phyloP scores from a whole-genome alignment of 2,797 vertebrate genomes.

The Spinus olivaceus region DNA sequence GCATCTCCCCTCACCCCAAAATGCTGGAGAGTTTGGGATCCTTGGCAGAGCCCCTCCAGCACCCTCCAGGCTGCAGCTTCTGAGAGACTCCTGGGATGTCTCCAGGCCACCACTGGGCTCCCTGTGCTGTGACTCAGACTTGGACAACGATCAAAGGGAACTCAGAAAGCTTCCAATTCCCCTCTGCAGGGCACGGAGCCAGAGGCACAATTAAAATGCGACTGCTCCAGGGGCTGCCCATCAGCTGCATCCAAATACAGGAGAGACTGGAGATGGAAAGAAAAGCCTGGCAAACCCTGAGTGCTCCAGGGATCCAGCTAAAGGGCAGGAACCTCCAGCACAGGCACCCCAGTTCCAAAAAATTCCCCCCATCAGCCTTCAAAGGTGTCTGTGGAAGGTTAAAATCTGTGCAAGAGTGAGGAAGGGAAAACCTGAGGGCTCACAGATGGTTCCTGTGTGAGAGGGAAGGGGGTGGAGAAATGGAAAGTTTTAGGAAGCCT shows the following conservation, averaged over 20 bases:
- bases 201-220: constrained; percentile 12
- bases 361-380: accelerated
- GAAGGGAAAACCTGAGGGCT: background rate
- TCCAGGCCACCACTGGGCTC: background rate
- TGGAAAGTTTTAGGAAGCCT: background rate
- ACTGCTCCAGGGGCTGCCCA: background rate
- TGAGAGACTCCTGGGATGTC: background rate
- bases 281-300: background rate
- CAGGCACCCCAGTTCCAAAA: background rate
- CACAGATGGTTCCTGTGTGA: background rate
- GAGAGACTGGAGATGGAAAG: background rate
- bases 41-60: background rate
- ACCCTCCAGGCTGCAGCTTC: background rate
- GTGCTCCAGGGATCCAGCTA: background rate
- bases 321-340: background rate
- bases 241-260: background rate
- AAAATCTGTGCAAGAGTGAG: background rate
- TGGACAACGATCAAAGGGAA: constrained; percentile 30
- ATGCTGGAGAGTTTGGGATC: background rate
- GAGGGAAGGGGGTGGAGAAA: background rate
- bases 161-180: background rate
- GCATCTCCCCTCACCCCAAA: background rate
- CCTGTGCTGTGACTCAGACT: background rate
- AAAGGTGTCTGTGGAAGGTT: background rate
- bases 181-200: background rate